These are phyloP conservation scores for Lithobates sylvaticus DNA, from an alignment of 2,797 vertebrate species.

Conservation along the genomic window DNA sequence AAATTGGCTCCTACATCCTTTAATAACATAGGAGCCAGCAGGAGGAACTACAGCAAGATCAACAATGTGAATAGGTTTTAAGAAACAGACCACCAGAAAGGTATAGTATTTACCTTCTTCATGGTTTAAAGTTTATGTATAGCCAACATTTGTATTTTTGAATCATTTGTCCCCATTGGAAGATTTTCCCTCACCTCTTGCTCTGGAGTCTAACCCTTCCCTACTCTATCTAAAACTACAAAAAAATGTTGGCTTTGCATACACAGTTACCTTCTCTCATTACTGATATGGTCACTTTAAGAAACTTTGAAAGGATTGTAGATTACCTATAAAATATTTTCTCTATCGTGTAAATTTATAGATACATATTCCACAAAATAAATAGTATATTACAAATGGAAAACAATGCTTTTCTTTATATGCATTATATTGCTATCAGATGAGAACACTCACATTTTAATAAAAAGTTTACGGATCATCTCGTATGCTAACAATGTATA, in stretches of 20 bases:
- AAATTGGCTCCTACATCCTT: too few species aligned
- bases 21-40: too few species aligned
- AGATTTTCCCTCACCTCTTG: too few species aligned
- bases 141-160: too few species aligned
- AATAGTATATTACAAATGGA: not conserved
- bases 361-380: not conserved
- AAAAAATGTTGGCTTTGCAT: not conserved
- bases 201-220: too few species aligned
- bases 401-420: not conserved
- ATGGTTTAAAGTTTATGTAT: too few species aligned
- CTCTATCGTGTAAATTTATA: not conserved
- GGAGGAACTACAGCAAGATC: too few species aligned
- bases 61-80: too few species aligned
- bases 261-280: not conserved
- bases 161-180: too few species aligned
- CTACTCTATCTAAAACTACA: too few species aligned
- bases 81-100: too few species aligned
- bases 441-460: constrained; percentile 10
- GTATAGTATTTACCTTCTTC: too few species aligned
- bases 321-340: not conserved
- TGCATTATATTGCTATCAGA: constrained; percentile 2
- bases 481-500: constrained; percentile 76
- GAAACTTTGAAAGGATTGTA: not conserved
- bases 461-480: constrained; percentile 58
- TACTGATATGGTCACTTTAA: not conserved